These are phyloP conservation scores for Ooceraea biroi DNA, from an alignment of 1,140 invertebrate genomes.

Conservation along the genomic window DNA sequence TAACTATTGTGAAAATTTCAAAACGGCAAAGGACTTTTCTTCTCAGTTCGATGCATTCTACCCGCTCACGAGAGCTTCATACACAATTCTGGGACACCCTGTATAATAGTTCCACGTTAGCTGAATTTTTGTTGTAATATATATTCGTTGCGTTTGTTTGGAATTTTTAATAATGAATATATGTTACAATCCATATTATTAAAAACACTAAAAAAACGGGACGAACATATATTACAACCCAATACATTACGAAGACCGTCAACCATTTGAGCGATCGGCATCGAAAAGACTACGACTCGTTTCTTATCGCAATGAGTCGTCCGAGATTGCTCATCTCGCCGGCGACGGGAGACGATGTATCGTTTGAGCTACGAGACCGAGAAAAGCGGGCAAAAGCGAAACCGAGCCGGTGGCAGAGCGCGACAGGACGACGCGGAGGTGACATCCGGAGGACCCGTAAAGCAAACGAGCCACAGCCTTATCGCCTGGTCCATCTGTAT, in stretches of 20 bases:
- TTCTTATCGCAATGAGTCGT: slow-evolving; percentile 22
- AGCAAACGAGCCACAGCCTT: slow-evolving; percentile 73
- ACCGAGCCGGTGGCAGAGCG: background rate
- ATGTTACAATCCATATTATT: too few species aligned
- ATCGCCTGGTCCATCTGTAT: slow-evolving; percentile 82
- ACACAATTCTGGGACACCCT: too few species aligned
- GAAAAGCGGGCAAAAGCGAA: slow-evolving; percentile 56
- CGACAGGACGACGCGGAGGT: slow-evolving; percentile 51
- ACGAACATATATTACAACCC: too few species aligned
- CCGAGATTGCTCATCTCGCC: slow-evolving; percentile 9
- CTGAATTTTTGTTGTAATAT: too few species aligned
- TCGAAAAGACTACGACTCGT: background rate
- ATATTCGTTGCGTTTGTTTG: too few species aligned
- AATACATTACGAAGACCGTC: background rate
- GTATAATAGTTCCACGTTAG: background rate
- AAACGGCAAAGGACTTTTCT: too few species aligned
- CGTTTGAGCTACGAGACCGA: background rate
- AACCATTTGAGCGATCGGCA: too few species aligned
- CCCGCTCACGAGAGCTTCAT: too few species aligned
- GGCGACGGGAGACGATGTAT: slow-evolving; percentile 37
- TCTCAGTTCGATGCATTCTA: too few species aligned
- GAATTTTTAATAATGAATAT: too few species aligned
- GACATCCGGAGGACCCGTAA: slow-evolving; percentile 63
- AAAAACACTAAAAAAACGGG: too few species aligned
- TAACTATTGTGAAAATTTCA: too few species aligned